Evolutionary conservation across 2,113 vertebrate species (phyloP).

Genomic region (Micronycteris hirsuta): DNA sequence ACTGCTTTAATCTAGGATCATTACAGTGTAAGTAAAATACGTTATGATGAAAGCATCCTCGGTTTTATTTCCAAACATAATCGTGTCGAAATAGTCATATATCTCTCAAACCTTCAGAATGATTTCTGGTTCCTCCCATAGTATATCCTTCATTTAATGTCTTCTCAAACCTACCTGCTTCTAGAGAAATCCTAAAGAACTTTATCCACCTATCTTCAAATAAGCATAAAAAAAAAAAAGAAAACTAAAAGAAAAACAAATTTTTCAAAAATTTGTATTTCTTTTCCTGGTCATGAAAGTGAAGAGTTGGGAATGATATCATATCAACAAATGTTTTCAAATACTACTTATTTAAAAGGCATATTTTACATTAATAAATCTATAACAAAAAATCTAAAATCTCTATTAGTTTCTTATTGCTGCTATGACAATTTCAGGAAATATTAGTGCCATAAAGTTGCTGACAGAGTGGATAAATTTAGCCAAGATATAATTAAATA

Average conservation of each 20-base stretch:
- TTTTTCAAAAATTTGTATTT: not conserved
- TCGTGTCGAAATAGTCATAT: not conserved
- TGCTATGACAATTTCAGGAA: not conserved
- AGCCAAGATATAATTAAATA: constrained; percentile 96
- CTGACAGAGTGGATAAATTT: constrained; percentile 96
- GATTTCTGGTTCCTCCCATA: not conserved
- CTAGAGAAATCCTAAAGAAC: not conserved
- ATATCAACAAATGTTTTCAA: not conserved
- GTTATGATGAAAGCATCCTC: not conserved
- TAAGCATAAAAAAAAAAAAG: not conserved
- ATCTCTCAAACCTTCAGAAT: not conserved
- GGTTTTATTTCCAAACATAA: not conserved
- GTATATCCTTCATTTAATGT: too few species aligned
- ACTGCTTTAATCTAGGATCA: not conserved
- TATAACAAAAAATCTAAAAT: not conserved
- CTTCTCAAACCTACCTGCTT: not conserved
- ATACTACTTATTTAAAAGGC: not conserved
- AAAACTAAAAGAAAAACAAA: not conserved
- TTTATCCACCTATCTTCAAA: not conserved
- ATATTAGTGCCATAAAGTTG: constrained; percentile 83
- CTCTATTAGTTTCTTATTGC: not conserved
- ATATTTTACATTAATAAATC: not conserved
- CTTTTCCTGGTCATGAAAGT: not conserved
- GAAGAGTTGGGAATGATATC: not conserved
- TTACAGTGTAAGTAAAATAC: not conserved